Evolutionary conservation across 2,888 invertebrate species (phyloP).

Genomic region (Brachypterus glaber): DNA sequence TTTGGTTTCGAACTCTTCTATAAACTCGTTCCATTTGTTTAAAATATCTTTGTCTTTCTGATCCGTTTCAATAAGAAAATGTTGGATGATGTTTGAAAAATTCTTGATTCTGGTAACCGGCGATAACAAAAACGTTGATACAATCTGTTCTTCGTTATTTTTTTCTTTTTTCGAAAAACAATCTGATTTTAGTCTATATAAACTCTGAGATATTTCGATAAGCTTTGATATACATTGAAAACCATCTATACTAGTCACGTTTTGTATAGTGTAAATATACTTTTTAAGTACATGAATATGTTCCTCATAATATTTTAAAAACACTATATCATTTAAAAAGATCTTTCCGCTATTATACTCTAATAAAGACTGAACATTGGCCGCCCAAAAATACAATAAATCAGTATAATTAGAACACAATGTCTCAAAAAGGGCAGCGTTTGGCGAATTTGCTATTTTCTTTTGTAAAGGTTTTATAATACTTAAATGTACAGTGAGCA

Average conservation of each 20-base stretch:
- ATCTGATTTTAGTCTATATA: slow-evolving; percentile 29
- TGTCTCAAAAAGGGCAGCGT: slow-evolving; percentile 53
- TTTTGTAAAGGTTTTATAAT: slow-evolving; percentile 57
- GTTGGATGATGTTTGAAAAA: slow-evolving; percentile 52
- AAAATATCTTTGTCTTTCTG: slow-evolving; percentile 49
- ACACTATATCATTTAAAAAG: slow-evolving; percentile 55
- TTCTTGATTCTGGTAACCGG: slow-evolving; percentile 53
- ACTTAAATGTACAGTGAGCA: slow-evolving; percentile 52
- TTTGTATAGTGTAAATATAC: slow-evolving; percentile 62
- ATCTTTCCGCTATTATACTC: slow-evolving; percentile 59
- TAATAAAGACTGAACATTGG: slow-evolving; percentile 59
- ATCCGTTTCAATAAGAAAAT: slow-evolving; percentile 42
- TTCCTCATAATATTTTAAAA: slow-evolving; percentile 62
- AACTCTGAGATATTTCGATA: slow-evolving; percentile 49
- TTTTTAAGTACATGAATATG: slow-evolving; percentile 60
- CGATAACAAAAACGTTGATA: slow-evolving; percentile 51
- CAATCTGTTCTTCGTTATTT: slow-evolving; percentile 47
- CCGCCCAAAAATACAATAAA: slow-evolving; percentile 56
- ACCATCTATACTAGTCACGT: slow-evolving; percentile 63
- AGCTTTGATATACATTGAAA: slow-evolving; percentile 55
- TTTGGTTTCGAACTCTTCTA: slow-evolving; percentile 53
- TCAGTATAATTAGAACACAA: slow-evolving; percentile 59
- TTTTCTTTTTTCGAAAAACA: slow-evolving; percentile 33
- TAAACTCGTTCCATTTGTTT: slow-evolving; percentile 52
- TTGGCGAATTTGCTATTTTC: slow-evolving; percentile 47